Conservation (phyloP, 1,140 invertebrate genomes). For the Ptiloglossa arizonensis region DNA sequence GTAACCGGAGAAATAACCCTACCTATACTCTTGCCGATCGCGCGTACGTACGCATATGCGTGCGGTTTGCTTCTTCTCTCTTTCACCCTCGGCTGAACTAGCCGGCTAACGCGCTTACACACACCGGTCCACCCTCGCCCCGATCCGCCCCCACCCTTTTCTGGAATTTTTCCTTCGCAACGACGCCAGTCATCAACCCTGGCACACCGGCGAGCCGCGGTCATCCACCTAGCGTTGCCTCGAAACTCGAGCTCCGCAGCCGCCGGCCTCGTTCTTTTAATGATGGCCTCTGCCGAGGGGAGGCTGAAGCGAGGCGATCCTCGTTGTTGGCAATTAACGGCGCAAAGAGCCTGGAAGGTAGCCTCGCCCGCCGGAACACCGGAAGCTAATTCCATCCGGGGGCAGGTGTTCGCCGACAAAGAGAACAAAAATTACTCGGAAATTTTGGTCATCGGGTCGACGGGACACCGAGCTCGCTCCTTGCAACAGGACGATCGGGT, state of each 20-base stretch:
- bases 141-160: conserved; percentile 51
- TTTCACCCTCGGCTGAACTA: conserved; percentile 18
- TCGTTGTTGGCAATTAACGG: conserved; percentile 55
- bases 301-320: conserved; percentile 34
- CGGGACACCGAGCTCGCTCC: too few relatives aligned
- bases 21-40: conserved; percentile 52
- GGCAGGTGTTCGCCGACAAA: conserved; percentile 26
- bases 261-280: conserved; percentile 62
- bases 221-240: conserved; percentile 58
- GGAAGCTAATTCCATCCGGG: conserved; percentile 32
- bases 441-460: too few relatives aligned
- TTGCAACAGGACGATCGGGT: too few relatives aligned
- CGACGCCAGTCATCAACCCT: conserved; percentile 62
- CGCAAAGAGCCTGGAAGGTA: conserved; percentile 36
- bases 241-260: conserved; percentile 60
- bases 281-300: conserved; percentile 41
- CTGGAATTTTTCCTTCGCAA: conserved; percentile 66
- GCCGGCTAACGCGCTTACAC: conserved; percentile 41
- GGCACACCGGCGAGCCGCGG: conserved; percentile 50
- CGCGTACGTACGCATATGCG: conserved; percentile 51
- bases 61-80: conserved; percentile 53
- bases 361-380: conserved; percentile 20
- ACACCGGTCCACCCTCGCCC: conserved; percentile 46
- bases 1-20: conserved; percentile 59
- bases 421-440: too few relatives aligned